Base-by-base conservation (phyloP, 2,797 vertebrate species). In the Chaenodraco wilsoni region DNA sequence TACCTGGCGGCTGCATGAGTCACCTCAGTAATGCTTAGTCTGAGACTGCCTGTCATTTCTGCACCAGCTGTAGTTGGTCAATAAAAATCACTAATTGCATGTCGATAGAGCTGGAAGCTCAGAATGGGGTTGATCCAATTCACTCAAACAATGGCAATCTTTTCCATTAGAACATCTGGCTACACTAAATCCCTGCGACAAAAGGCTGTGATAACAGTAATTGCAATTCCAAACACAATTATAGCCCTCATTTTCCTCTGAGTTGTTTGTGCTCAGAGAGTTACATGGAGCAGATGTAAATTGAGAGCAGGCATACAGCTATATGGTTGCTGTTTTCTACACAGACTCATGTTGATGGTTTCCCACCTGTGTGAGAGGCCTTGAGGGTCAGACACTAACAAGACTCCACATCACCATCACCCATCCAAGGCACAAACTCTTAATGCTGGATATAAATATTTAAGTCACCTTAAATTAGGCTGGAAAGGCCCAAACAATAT, bases 151-250 rank as follows among this genome's bases (percentile, higher is more conserved):
- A 83, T 79, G 71, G 59, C 76, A 75, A n/a, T 64, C 40, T 70
- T 85, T 82, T 33, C 78, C 69, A 74, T 87, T 84, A 75, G 74
- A 82, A 83, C 84, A 88, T 83, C 84, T 85, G 84, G 81, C 78
- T 76, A 75, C 76, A 73, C 81, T 78, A 84, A 89, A 84, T 78
- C 79, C 80, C 59, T 27, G 55, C 37, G n/a, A 89, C 87, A 87
- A 87, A 88, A 65, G 76, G 74, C 72, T 63, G 74, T 75, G 84
- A 88, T 89, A 87, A 88, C 83, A 82, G 79, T 87, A 88, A 85
- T 87, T 87, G 78, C 82, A 83, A 90, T 86, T 89, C 81, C 72
- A 85, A 88, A 88, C 85, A 81, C 84, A 87, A 91, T 88, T 88
- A 87, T 64, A 76, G 83, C 65, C 62, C 67, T 87, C 82, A 79